Conservation (phyloP, 2,113 vertebrate genomes). For the Heterotilapia buettikoferi region DNA sequence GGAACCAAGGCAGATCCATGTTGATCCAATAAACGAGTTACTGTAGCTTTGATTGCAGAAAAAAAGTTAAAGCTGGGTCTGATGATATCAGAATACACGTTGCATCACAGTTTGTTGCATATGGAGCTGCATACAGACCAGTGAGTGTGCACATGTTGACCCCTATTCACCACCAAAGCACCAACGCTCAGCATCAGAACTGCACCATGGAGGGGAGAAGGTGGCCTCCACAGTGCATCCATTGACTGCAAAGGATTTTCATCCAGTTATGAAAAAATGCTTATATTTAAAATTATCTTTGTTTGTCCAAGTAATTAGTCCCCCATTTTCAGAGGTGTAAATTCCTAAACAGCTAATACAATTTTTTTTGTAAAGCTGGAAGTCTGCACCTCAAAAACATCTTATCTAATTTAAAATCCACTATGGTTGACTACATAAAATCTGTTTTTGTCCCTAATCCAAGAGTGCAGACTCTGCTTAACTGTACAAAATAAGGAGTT, state of each 20-base stretch:
- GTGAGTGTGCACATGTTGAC: neutral
- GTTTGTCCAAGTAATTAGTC: neutral
- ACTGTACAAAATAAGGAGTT: neutral
- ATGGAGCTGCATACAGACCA: neutral
- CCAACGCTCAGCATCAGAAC: neutral
- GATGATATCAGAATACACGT: neutral
- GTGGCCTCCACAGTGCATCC: neutral
- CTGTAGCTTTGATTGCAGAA: neutral
- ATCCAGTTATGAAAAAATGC: neutral
- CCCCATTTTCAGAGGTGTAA: neutral
- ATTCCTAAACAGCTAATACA: neutral
- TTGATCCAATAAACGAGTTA: neutral
- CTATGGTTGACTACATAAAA: neutral
- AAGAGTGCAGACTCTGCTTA: neutral
- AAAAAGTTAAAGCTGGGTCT: neutral
- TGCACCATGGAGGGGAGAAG: neutral
- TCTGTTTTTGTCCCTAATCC: neutral
- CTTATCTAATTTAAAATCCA: neutral
- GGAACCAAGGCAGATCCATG: neutral
- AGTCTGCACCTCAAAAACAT: neutral
- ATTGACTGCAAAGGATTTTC: neutral
- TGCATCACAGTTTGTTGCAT: neutral
- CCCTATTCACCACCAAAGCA: neutral
- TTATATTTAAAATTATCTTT: neutral
- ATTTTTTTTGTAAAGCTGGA: neutral